phyloP scores from a whole-genome alignment of 2,113 vertebrate species.

The Crotalus helleri region DNA sequence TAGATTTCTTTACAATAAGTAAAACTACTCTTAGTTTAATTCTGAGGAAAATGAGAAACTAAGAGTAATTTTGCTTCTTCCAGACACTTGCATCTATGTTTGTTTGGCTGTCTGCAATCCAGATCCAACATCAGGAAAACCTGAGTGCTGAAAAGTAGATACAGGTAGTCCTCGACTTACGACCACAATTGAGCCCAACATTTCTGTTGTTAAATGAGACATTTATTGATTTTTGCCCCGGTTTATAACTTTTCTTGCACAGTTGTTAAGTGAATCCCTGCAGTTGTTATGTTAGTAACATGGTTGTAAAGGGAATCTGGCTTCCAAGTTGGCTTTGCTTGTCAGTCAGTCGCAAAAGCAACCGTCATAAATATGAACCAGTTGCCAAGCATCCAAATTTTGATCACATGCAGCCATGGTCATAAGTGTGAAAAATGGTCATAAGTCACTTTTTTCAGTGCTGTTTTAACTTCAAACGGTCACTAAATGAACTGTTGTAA shows the following conservation, averaged over 20 bases:
- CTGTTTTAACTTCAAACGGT: background rate
- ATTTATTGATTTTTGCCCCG: background rate
- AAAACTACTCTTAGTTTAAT: background rate
- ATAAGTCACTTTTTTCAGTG: background rate
- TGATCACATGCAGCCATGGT: background rate
- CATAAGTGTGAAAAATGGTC: background rate
- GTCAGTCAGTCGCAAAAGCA: background rate
- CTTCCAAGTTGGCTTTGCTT: background rate
- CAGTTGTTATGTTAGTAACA: background rate
- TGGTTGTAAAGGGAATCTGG: background rate
- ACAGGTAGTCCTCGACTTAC: background rate
- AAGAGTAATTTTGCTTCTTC: background rate
- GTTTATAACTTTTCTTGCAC: background rate
- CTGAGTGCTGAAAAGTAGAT: background rate
- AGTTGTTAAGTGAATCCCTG: background rate
- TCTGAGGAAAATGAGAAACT: background rate
- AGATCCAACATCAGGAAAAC: background rate
- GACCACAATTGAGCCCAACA: background rate
- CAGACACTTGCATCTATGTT: background rate
- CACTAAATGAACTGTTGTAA: background rate
- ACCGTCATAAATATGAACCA: background rate
- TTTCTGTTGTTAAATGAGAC: background rate
- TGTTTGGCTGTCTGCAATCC: background rate
- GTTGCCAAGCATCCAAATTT: background rate
- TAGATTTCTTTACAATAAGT: background rate